Conservation (phyloP, 2,888 invertebrate genomes). For the Euzetes globulus region DNA sequence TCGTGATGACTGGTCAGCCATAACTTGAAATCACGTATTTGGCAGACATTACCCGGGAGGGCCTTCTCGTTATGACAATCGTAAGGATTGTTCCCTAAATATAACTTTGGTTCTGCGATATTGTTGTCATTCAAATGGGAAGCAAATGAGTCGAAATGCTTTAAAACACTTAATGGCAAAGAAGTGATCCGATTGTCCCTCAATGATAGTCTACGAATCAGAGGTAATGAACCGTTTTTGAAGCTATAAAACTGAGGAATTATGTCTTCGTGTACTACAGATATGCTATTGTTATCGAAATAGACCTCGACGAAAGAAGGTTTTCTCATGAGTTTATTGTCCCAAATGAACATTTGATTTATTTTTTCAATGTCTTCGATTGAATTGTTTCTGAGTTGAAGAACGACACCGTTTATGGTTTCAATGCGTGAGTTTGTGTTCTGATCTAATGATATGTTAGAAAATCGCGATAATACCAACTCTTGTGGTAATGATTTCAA, state of each 20-base stretch:
- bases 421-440: background rate
- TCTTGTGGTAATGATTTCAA: slow-evolving; percentile 27
- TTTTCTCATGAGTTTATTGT: slow-evolving; percentile 12
- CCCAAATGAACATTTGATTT: slow-evolving; percentile 30
- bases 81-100: slow-evolving; percentile 41
- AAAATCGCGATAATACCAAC: slow-evolving; percentile 26
- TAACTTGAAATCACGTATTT: slow-evolving; percentile 38
- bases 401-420: slow-evolving; percentile 26
- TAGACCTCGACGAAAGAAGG: slow-evolving; percentile 36
- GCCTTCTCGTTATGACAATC: slow-evolving; percentile 36
- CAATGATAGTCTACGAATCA: slow-evolving; percentile 37
- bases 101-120: slow-evolving; percentile 27
- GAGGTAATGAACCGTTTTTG: slow-evolving; percentile 17
- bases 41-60: slow-evolving; percentile 36
- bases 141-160: slow-evolving; percentile 29
- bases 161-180: slow-evolving; percentile 37
- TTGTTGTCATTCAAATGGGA: background rate
- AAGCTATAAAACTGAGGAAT: slow-evolving; percentile 25
- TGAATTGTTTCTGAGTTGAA: slow-evolving; percentile 26
- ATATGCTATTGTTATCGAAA: slow-evolving; percentile 41
- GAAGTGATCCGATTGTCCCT: slow-evolving; percentile 37
- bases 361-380: slow-evolving; percentile 28
- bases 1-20: slow-evolving; percentile 40
- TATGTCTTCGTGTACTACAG: slow-evolving; percentile 19
- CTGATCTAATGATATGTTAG: slow-evolving; percentile 19